Evolutionary conservation across 2,888 invertebrate species (phyloP).

Genomic region (Caenorhabditis wallacei): DNA sequence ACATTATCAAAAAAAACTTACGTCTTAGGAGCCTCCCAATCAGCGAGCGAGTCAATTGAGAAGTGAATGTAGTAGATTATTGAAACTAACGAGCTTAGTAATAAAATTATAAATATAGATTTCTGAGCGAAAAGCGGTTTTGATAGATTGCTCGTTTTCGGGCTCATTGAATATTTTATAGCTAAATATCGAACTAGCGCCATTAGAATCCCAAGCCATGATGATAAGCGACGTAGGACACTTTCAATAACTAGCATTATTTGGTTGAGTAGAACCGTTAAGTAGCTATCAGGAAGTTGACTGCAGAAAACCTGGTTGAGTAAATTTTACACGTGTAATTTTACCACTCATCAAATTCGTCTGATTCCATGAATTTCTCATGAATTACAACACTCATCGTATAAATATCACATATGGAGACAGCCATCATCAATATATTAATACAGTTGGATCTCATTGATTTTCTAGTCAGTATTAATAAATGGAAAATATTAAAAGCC

Average conservation of each 20-base stretch:
- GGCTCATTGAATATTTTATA: conserved; percentile 7
- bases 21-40: neutral
- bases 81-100: neutral
- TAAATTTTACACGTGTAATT: neutral
- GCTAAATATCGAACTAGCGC: neutral
- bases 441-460: conserved; percentile 17
- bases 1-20: neutral
- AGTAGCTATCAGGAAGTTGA: neutral
- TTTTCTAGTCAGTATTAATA: neutral
- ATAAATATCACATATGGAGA: neutral
- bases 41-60: neutral
- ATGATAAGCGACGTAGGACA: neutral
- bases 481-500: neutral
- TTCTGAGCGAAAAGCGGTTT: neutral
- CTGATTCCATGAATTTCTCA: neutral
- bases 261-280: neutral
- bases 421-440: conserved; percentile 8
- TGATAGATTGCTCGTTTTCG: neutral
- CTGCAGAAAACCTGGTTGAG: neutral
- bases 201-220: conserved; percentile 2
- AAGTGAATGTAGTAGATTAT: neutral
- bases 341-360: neutral
- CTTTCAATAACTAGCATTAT: neutral
- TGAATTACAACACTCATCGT: neutral
- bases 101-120: neutral